Evolutionary conservation across 2,888 invertebrate genomes (phyloP).

Genomic region (Mycalesis mineus): DNA sequence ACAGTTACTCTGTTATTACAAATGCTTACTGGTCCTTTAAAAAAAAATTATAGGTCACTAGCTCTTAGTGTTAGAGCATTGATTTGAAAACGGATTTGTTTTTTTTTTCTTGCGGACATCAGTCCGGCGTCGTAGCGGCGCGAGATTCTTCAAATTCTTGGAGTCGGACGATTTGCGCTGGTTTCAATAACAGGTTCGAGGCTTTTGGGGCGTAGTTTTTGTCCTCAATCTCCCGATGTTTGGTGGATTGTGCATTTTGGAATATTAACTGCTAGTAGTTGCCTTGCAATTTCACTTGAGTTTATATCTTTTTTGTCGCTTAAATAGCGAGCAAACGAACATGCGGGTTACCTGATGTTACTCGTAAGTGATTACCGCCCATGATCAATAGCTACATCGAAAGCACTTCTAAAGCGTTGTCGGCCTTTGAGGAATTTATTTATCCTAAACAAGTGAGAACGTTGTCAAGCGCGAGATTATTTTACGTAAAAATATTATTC

Average conservation of each 20-base stretch:
- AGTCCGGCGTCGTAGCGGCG: conserved; percentile 20
- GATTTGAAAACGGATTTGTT: conserved; percentile 23
- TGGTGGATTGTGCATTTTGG: conserved; percentile 1
- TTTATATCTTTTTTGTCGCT: no score
- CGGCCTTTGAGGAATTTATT: no score
- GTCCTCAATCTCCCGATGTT: not conserved
- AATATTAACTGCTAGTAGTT: not conserved
- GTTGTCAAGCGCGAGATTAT: no score
- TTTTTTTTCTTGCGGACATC: conserved; percentile 8
- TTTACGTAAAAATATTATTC: no score
- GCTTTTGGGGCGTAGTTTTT: conserved; percentile 1
- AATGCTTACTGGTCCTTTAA: no score
- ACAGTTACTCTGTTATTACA: no score
- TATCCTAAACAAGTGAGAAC: no score
- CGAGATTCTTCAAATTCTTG: conserved; percentile 22
- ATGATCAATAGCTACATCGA: no score
- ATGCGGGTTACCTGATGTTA: no score
- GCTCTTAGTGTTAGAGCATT: not conserved
- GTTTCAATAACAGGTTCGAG: conserved; percentile 23
- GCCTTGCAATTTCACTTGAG: no score
- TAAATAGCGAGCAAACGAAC: no score
- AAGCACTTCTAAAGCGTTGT: no score
- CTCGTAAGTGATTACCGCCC: not conserved
- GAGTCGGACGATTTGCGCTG: conserved; percentile 10
- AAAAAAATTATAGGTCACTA: not conserved